Evolutionary conservation across 2,797 vertebrate genomes (phyloP), one percentile per base, ranked within the genome.

Genomic region (Cossypha dichroa): DNA sequence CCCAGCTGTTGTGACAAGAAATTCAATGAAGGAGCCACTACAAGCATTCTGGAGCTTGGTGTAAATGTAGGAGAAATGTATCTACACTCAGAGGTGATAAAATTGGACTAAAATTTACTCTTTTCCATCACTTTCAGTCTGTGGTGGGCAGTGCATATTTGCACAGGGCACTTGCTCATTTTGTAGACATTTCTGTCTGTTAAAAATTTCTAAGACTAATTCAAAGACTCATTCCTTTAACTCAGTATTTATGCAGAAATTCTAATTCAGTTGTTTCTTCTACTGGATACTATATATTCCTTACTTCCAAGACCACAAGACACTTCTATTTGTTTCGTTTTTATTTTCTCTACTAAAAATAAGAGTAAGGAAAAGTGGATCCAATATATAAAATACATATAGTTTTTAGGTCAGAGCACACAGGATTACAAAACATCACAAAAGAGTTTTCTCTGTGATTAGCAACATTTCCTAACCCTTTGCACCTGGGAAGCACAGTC

Each of bases 1-100:
- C 13, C 2, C 33, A 59, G 11, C 6, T 86, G 8, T 46, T 0
- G 0, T 19, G 14, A 33, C 33, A 41, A 51, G 51, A 74, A 93
- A 59, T 16, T 29, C 7, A 29, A 2, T 7, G 31, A 33, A 58
- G 12, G 38, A 91, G 13, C 9, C 49, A 51, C 20, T 29, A 19
- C 62, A 91, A 80, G 10, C 5, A 21, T 41, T 43, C 33, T 64
- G 73, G 25, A 36, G 70, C 52, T 81, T 63, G 13, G 29, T 77
- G 8, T 45, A 73, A 76, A 52, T 12, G 15, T 21, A 62, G 20
- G 11, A 81, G 38, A 89, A 90, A 66, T 12, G 3, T 41, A 45
- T 59, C 38, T 69, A 25, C 14, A 29, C 6, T 75, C 22, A 33
- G 28, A 92, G 9, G 13, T 48, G 7, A 29, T 22, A 78, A 94